A percentile compares a stretch with the other conserved stretches of the same genome.
Conservation (phyloP, 2,113 vertebrate genomes). For the Sander lucioperca region DNA sequence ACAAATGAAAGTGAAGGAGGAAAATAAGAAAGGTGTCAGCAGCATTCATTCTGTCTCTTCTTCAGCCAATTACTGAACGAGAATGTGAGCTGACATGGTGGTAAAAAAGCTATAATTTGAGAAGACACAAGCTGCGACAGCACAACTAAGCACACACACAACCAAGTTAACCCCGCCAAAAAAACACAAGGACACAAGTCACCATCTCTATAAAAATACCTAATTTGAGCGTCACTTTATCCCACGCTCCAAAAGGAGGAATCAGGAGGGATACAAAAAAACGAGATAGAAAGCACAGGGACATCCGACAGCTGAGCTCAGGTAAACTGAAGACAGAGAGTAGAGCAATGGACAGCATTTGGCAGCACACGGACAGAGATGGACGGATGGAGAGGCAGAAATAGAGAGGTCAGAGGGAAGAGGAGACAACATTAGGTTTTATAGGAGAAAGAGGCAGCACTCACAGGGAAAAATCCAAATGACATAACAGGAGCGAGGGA, state of each 20-base stretch:
- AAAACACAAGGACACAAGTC: not conserved
- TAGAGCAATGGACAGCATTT: conserved; percentile 12
- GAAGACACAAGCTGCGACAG: conserved; percentile 7
- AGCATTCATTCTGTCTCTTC: conserved; percentile 2
- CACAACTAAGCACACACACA: conserved; percentile 5
- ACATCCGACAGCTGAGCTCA: conserved; percentile 49
- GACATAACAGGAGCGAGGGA: not conserved
- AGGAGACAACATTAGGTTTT: conserved; percentile 12
- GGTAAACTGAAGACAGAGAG: conserved; percentile 26
- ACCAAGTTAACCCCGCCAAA: not conserved
- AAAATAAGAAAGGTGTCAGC: not conserved
- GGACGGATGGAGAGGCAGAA: conserved; percentile 26
- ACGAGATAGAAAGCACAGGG: not conserved
- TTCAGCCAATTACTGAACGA: conserved; percentile 22
- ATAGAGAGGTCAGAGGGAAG: conserved; percentile 39
- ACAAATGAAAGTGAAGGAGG: conserved; percentile 1
- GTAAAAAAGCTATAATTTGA: conserved; percentile 2
- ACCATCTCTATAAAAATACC: not conserved
- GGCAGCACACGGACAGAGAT: conserved; percentile 10
- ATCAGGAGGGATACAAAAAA: not conserved
- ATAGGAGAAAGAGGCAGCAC: not conserved
- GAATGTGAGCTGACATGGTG: conserved; percentile 9
- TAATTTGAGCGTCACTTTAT: conserved; percentile 17
- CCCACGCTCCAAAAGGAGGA: not conserved
- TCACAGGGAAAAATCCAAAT: not conserved